Evolutionary conservation across 2,797 vertebrate genomes (phyloP).

Genomic region (Chelon labrosus): DNA sequence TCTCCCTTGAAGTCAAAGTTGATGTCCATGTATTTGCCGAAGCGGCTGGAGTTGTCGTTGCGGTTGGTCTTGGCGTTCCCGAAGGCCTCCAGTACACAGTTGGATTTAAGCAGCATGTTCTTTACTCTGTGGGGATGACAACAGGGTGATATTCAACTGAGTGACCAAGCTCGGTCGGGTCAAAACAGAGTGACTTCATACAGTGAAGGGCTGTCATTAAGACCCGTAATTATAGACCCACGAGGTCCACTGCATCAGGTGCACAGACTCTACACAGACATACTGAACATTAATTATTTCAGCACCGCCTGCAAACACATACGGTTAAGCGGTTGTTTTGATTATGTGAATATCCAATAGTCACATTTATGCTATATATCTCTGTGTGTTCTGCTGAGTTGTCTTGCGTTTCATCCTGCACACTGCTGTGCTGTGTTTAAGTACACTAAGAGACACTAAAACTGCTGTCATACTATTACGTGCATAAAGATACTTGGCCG

Average conservation of each 20-base stretch:
- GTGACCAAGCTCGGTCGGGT: no score
- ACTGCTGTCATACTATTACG: no score
- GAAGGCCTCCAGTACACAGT: constrained; percentile 97
- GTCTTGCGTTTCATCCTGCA: no score
- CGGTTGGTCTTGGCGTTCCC: constrained; percentile 99
- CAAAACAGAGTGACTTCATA: neutral
- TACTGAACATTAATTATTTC: neutral
- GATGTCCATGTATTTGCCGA: constrained; percentile 99
- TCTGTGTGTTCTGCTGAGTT: no score
- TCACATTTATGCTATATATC: no score
- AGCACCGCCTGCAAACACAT: no score
- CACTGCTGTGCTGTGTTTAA: no score
- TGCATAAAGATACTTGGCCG: no score
- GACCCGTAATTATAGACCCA: neutral
- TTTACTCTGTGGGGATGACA: constrained; percentile 88
- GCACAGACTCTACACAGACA: neutral
- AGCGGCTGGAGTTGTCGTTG: constrained; percentile 99
- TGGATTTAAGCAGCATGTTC: constrained; percentile 98
- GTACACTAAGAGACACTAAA: no score
- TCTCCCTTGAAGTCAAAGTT: constrained; percentile 99
- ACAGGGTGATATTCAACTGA: neutral
- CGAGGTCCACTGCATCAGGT: no score
- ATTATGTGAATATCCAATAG: no score
- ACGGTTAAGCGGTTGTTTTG: no score
- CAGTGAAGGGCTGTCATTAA: neutral